phyloP scores from a whole-genome alignment of 2,888 invertebrate species.

The Cantharis flavilabris region DNA sequence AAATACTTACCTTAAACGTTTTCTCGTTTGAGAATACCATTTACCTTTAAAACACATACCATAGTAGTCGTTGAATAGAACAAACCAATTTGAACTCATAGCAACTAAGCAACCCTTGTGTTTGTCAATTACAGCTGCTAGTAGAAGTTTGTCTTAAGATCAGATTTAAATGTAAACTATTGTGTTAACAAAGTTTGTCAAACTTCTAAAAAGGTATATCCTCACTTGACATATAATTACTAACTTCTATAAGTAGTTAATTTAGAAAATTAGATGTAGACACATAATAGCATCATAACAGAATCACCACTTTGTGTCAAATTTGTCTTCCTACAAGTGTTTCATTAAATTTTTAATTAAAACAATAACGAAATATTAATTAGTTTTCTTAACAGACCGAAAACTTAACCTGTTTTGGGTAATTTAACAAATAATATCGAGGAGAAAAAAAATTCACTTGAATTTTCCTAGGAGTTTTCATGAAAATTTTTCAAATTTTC shows the following conservation, averaged over 20 bases:
- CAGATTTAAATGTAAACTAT: not conserved
- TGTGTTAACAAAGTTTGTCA: not conserved
- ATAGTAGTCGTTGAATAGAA: not conserved
- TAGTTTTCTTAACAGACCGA: not conserved
- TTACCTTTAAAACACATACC: not conserved
- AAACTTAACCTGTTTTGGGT: not conserved
- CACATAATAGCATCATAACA: not conserved
- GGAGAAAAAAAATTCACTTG: not conserved
- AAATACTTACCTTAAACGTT: not conserved
- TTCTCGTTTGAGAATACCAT: not conserved
- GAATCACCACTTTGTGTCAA: not conserved
- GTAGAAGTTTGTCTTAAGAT: not conserved
- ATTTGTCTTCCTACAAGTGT: not conserved
- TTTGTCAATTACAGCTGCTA: not conserved
- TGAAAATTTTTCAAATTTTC: not conserved
- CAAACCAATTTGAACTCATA: not conserved
- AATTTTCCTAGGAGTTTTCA: not conserved
- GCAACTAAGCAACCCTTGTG: not conserved
- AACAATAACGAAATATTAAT: not conserved
- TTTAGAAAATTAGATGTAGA: not conserved
- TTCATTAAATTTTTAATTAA: not conserved
- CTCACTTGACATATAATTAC: not conserved
- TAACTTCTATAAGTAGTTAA: not conserved
- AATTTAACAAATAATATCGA: not conserved
- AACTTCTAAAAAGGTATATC: not conserved